These are phyloP conservation scores for Smittia sp. DNA, from an alignment of 2,888 invertebrate genomes.

Conservation along the genomic window DNA sequence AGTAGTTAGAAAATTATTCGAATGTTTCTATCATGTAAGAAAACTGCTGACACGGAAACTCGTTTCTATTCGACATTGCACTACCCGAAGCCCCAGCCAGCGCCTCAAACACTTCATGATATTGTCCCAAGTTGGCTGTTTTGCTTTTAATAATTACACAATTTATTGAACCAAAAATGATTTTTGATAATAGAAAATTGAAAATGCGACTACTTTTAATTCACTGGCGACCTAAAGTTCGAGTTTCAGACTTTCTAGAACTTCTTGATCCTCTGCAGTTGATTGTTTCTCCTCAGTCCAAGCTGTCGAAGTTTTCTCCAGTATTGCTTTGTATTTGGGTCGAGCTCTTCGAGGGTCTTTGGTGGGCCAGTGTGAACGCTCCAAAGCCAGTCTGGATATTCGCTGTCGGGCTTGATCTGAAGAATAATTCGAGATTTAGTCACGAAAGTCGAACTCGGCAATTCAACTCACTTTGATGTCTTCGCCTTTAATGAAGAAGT, in stretches of 20 bases:
- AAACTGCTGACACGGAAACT: not conserved
- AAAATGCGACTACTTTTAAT: slow-evolving; percentile 12
- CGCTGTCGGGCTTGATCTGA: slow-evolving; percentile 65
- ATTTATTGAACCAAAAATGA: slow-evolving; percentile 17
- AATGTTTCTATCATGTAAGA: not conserved
- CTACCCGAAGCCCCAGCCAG: not conserved
- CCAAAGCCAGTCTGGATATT: slow-evolving; percentile 96
- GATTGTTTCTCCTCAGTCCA: slow-evolving; percentile 64
- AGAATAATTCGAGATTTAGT: slow-evolving; percentile 30
- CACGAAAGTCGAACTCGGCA: slow-evolving; percentile 22
- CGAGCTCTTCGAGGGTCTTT: slow-evolving; percentile 68
- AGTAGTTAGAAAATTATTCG: not conserved
- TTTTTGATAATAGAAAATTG: slow-evolving; percentile 8
- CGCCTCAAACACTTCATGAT: not conserved
- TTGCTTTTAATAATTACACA: not conserved
- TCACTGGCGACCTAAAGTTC: not conserved
- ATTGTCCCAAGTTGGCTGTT: not conserved
- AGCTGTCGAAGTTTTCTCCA: slow-evolving; percentile 72
- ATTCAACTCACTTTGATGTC: slow-evolving; percentile 63
- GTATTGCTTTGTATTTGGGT: slow-evolving; percentile 75
- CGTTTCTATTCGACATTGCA: too few species aligned
- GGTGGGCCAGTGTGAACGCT: slow-evolving; percentile 63
- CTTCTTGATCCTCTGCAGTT: slow-evolving; percentile 59
- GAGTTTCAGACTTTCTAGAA: slow-evolving; percentile 57
- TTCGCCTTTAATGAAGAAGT: slow-evolving; percentile 74